Evolutionary conservation across 1,140 invertebrate genomes (phyloP).

Genomic region (Harpegnathos saltator): DNA sequence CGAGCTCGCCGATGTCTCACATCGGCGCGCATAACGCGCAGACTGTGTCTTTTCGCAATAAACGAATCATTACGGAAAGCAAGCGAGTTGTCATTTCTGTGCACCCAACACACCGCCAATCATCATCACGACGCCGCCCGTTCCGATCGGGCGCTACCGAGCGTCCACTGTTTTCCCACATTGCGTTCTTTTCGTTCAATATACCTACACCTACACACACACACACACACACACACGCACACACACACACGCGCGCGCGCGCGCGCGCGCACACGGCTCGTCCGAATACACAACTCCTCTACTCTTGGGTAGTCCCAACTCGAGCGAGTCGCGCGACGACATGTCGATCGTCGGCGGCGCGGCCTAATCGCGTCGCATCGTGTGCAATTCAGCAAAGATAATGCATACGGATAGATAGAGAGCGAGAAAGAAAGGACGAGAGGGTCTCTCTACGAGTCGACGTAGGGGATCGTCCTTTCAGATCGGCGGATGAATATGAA

Average conservation of each 20-base stretch:
- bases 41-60: conserved; percentile 86
- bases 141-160: too few species aligned
- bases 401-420: conserved; percentile 40
- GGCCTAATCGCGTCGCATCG: conserved; percentile 65
- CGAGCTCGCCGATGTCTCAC: conserved; percentile 80
- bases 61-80: conserved; percentile 85
- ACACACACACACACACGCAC: too few species aligned
- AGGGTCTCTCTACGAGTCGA: conserved; percentile 17
- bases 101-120: not conserved
- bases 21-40: conserved; percentile 82
- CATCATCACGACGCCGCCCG: too few species aligned
- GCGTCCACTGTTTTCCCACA: too few species aligned
- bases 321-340: not conserved
- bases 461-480: conserved; percentile 45
- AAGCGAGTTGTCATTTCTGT: conserved; percentile 44
- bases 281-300: not conserved
- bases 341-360: conserved; percentile 60
- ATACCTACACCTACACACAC: too few species aligned
- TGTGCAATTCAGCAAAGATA: conserved; percentile 67
- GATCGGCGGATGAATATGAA: conserved; percentile 82
- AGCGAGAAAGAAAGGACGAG: not conserved
- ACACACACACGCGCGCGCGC: too few species aligned
- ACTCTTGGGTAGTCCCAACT: not conserved
- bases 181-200: too few species aligned
- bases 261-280: too few species aligned